These are phyloP conservation scores for Nothobranchius furzeri DNA, from an alignment of 2,113 vertebrate species.

Conservation along the genomic window DNA sequence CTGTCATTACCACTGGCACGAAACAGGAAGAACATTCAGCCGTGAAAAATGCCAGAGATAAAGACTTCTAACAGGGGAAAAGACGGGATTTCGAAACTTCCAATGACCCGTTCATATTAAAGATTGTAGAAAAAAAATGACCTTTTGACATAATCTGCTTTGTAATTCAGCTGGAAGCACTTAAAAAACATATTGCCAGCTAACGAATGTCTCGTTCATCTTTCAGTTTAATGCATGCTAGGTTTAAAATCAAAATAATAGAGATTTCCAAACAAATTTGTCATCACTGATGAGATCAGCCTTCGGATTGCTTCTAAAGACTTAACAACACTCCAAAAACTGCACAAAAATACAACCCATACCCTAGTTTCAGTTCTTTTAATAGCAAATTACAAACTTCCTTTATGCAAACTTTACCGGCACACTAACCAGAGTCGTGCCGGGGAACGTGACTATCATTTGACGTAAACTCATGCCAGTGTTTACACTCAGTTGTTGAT, in stretches of 20 bases:
- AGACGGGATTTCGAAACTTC: not conserved
- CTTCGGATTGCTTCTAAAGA: no score
- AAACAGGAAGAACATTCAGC: not conserved
- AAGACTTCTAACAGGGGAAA: not conserved
- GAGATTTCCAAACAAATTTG: not conserved
- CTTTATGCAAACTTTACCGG: not conserved
- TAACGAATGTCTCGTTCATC: no score
- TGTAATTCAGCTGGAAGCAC: not conserved
- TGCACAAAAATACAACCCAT: not conserved
- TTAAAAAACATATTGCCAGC: not conserved
- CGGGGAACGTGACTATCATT: not conserved
- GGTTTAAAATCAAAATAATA: not conserved
- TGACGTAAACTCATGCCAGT: not conserved
- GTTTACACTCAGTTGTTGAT: constrained; percentile 16
- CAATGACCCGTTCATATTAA: not conserved
- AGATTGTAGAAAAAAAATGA: not conserved
- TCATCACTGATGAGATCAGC: not conserved
- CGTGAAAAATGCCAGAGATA: not conserved
- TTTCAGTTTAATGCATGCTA: no score
- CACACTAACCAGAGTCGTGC: not conserved
- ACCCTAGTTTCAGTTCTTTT: no score
- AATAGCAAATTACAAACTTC: not conserved
- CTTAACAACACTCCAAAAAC: not conserved
- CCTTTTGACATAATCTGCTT: not conserved
- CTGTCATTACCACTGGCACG: not conserved